phyloP scores from a whole-genome alignment of 2,888 invertebrate genomes.

The Drosophila mimetica region DNA sequence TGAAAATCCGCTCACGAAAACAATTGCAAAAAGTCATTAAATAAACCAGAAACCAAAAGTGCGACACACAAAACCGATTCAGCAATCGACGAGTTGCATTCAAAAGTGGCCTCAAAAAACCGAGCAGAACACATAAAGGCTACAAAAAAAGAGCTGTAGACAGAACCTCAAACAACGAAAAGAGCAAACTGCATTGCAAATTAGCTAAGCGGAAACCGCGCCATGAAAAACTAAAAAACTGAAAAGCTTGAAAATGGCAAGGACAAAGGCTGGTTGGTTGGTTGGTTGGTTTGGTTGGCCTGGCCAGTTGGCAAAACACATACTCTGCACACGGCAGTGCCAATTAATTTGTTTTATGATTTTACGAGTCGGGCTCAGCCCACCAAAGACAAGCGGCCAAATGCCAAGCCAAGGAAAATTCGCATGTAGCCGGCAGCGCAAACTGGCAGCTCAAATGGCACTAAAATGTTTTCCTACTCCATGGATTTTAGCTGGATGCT shows the following conservation, averaged over 20 bases:
- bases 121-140: constrained; percentile 1
- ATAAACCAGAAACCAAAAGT: constrained; percentile 78
- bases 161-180: constrained; percentile 1
- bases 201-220: constrained; percentile 61
- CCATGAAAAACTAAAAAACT: constrained; percentile 24
- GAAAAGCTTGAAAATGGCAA: constrained; percentile 50
- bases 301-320: constrained; percentile 11
- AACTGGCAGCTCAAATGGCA: constrained; percentile 71
- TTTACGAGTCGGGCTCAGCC: constrained; percentile 68
- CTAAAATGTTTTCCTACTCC: constrained; percentile 56
- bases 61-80: constrained; percentile 51
- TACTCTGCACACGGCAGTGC: constrained; percentile 42
- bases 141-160: constrained; percentile 14
- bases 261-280: constrained; percentile 47
- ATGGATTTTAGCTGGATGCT: constrained; percentile 28
- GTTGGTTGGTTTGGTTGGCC: background rate
- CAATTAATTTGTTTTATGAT: constrained; percentile 79
- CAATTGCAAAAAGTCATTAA: constrained; percentile 78
- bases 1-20: constrained; percentile 79
- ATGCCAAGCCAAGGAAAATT: constrained; percentile 43
- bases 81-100: constrained; percentile 66
- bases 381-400: constrained; percentile 46
- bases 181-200: constrained; percentile 52
- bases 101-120: constrained; percentile 57
- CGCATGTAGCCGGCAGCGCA: constrained; percentile 14